These are phyloP conservation scores for Beris morrisii DNA, from an alignment of 2,888 invertebrate species.

Conservation along the genomic window DNA sequence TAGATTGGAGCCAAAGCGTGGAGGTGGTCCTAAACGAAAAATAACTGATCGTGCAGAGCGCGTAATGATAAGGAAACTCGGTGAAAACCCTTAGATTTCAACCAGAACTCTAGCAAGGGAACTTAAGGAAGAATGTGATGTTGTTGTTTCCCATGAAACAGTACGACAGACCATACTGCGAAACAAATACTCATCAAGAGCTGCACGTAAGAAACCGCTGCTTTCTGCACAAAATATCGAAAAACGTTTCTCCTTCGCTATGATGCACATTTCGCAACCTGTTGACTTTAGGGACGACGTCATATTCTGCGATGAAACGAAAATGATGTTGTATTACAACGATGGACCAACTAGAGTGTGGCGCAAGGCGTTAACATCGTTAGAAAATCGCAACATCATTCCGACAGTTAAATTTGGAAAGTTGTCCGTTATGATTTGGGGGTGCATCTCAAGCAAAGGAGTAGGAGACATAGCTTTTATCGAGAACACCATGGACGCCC, in stretches of 20 bases:
- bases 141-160: conserved; percentile 38
- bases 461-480: too few species aligned
- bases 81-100: conserved; percentile 36
- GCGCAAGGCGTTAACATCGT: too few species aligned
- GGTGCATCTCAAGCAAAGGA: too few species aligned
- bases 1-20: conserved; percentile 36
- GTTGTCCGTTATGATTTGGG: too few species aligned
- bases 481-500: too few species aligned
- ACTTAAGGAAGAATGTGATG: conserved; percentile 35
- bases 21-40: conserved; percentile 35
- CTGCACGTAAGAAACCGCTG: conserved; percentile 36
- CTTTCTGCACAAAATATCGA: too few species aligned
- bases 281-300: conserved; percentile 35
- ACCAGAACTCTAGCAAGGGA: conserved; percentile 36
- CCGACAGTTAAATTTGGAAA: too few species aligned
- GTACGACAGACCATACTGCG: conserved; percentile 31
- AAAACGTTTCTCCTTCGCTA: too few species aligned
- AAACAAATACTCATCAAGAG: conserved; percentile 36
- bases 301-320: conserved; percentile 37
- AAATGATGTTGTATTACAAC: conserved; percentile 39
- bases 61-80: conserved; percentile 34
- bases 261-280: conserved; percentile 22
- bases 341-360: conserved; percentile 34
- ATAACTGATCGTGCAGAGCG: conserved; percentile 32
- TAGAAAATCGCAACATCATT: too few species aligned